phyloP scores from a whole-genome alignment of 92 coral and sea anemone genomes.

The Paramuricea clavata region DNA sequence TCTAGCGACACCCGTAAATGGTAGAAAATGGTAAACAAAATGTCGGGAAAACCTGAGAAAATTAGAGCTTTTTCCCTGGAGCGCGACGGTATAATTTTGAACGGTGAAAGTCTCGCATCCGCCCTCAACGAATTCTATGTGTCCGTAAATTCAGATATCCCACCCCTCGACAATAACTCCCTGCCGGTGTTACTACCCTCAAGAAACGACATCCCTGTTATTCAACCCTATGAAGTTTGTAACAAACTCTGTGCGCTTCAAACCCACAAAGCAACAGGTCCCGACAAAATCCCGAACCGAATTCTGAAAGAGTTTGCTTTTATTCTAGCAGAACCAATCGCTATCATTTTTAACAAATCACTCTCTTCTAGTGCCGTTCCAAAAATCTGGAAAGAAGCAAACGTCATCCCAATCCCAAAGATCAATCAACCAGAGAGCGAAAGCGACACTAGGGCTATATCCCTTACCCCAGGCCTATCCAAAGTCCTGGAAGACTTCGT shows the following conservation, averaged over 20 bases:
- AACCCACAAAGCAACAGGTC: conserved; percentile 36
- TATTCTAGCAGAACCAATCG: conserved; percentile 31
- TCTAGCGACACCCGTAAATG: conserved; percentile 36
- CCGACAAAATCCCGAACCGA: conserved; percentile 44
- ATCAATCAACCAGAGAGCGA: conserved; percentile 10
- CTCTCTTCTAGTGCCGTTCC: conserved; percentile 48
- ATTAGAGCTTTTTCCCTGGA: background rate
- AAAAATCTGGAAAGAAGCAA: conserved; percentile 53
- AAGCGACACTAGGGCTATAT: conserved; percentile 48
- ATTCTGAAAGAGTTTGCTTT: conserved; percentile 40
- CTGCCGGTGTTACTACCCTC: conserved; percentile 49
- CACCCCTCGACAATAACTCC: conserved; percentile 16
- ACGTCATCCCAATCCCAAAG: conserved; percentile 52
- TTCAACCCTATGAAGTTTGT: conserved; percentile 50
- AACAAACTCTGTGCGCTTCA: conserved; percentile 22
- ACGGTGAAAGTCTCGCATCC: background rate
- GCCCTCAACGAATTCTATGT: conserved; percentile 43
- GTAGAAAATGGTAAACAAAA: conserved; percentile 35
- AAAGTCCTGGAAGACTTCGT: background rate
- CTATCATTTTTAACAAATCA: conserved; percentile 50
- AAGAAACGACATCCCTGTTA: conserved; percentile 7
- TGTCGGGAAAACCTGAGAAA: conserved; percentile 35
- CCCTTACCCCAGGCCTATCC: conserved; percentile 42
- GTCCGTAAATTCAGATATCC: conserved; percentile 36
- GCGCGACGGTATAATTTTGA: background rate